Evolutionary conservation across 1,140 invertebrate genomes (phyloP), one percentile per base, ranked within the genome.

Genomic region (Aradophagus sp.): DNA sequence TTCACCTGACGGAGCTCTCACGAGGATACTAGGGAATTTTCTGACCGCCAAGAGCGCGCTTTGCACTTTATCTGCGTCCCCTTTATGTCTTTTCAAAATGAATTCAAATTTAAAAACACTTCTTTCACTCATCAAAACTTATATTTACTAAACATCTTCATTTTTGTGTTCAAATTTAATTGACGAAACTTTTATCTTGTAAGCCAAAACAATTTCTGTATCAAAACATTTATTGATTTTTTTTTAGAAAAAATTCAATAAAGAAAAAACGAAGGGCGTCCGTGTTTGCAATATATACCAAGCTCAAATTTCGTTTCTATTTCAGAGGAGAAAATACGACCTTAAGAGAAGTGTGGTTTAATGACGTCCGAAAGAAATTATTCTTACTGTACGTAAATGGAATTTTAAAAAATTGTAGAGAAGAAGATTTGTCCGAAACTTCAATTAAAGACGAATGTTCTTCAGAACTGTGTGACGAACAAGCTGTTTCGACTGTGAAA

Each of bases 331-430:
- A 72, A 5, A 74, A 78, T 31, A 72, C 80, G 12, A 74, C 74
- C 11, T 66, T 87, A 59, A 75, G 85, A n/a, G 79, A 89, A 31
- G 69, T 88, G 5, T 87, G 86, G 77, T 55, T 88, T 17, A 76
- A 82, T 2, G 80, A 82, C 35, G 80, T 80, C 8, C 61, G 67
- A 7, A 79, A 83, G 44, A 84, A 86, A 16, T 77, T 89, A 31
- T 86, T 87, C 52, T 61, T 88, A 39, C 83, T 88, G 45, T 88
- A 86, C 73, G 78, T 83, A 19, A 75, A 76, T 31, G 79, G 73
- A 26, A 76, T 56, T 41, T 44, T 83, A 41, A 79, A 75, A 29
- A 80, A 82, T 47, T 85, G 83, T 50, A 62, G 69, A 12, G 78
- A 82, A 65, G 75, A 79, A 34, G 29, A 76, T 36, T 67, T 74